Base-by-base conservation (phyloP, 2,797 vertebrate species). In the Mus minutoides region DNA sequence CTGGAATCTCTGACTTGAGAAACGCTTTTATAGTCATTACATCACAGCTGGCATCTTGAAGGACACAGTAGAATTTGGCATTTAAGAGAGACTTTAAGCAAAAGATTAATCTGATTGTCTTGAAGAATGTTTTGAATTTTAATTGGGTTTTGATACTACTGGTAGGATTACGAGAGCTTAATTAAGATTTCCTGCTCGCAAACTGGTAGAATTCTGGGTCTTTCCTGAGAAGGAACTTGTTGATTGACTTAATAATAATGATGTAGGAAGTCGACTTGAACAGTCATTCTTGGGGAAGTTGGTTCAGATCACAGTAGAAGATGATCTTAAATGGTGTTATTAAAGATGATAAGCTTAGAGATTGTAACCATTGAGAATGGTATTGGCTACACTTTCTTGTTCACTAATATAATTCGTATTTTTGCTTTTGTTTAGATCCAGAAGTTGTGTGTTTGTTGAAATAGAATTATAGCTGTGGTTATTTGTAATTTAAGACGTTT, bases 391-490 rank as follows among this genome's bases (percentile, higher is more conserved):
- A 67, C 17, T 82, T 90, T 91, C n/a, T 88, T 76, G 34, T 83
- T 54, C 24, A 82, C 83, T 34, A 86, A 89, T 85, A 75, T 49
- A 62, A 13, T 56, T 84, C 31, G 13, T 54, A 54, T 76, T 92
- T 96, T 67, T 95, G 16, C 40, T 69, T 96, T 87, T 80, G 43
- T 96, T 31, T 91, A 73, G 52, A 85, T 89, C 97, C 22, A 96
- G 43, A 97, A 92, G 69, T 56, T 67, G 64, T 64, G 24, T 67
- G 67, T 69, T 17, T 96, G 49, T 71, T 84, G 64, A 94, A 92
- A 43, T 6, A 77, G 64, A 67, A 56, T 49, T 56, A 29, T 83
- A 62, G 54, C 76, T 91, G 6, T 92, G 92, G 83, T 43, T 91
- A 67, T 54, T 62, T 34, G n/a, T 91, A 87, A 93, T 62, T 82